Base-by-base conservation (phyloP, 2,797 vertebrate genomes). In the Oryzias sinensis region DNA sequence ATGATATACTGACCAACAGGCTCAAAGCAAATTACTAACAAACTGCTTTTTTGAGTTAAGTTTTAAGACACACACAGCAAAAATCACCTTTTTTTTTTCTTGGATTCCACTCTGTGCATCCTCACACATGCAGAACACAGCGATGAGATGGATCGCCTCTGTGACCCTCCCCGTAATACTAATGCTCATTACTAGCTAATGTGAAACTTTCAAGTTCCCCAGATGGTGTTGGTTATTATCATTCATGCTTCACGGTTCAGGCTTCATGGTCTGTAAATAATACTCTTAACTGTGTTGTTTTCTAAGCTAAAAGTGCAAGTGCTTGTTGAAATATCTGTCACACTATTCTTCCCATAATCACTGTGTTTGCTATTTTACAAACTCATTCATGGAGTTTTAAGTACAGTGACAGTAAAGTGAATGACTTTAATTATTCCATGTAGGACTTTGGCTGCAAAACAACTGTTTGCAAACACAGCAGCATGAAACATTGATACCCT, bases 231-330 rank as follows among this genome's bases (percentile, higher is more conserved):
- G 72, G 71, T 72, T 73, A 86, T 90, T 88, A 87, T 90, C 87
- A 88, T 89, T 89, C 84, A 90, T 80, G 79, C 77, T 37, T 85
- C 66, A 65, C 67, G 76, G 78, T 87, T 89, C 75, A 70, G 81
- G 82, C 80, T 82, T 82, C 81, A 76, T 87, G 90, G 90, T 90
- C 90, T 90, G 90, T 90, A 90, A 90, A 89, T 90, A 89, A 89
- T 76, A 71, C 59, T 73, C 78, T 80, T 75, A 87, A 83, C 86
- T 68, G 78, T 79, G 73, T 72, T 82, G 75, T 79, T 76, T 79
- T 84, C 79, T 83, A 84, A 84, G 80, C 82, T 80, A 68, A 84
- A 79, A 77, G 72, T 74, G 79, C 84, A 87, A 73, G 79, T 61
- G 53, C 56, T 75, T 85, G 61, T 79, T 73, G 57, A 84, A 79